These are phyloP conservation scores for Acronicta leporina DNA, from an alignment of 2,888 invertebrate genomes.

Conservation along the genomic window DNA sequence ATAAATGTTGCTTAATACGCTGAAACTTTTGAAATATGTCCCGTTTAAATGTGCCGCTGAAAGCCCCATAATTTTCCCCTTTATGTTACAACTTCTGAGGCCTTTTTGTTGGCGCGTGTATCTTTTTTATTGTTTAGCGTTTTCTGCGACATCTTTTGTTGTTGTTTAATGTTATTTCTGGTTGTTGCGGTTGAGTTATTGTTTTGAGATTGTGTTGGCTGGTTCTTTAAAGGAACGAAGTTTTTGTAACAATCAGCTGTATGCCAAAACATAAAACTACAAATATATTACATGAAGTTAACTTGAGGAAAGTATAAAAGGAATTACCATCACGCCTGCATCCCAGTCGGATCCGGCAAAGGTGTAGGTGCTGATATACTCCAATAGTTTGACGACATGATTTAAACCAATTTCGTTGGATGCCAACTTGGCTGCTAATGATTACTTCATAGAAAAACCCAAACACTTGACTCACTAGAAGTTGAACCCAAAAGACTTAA, in stretches of 20 bases:
- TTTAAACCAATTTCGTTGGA: no score
- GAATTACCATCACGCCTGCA: no score
- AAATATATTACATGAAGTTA: no score
- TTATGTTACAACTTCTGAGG: slow-evolving; percentile 80
- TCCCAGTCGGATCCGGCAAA: no score
- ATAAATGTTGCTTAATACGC: slow-evolving; percentile 89
- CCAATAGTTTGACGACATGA: no score
- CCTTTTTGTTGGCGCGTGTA: slow-evolving; percentile 76
- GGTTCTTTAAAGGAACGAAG: slow-evolving; percentile 24
- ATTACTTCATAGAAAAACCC: no score
- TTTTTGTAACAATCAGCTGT: background rate
- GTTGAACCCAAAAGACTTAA: no score
- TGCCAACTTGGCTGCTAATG: no score
- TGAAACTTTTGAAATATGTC: slow-evolving; percentile 88
- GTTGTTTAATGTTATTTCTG: slow-evolving; percentile 54
- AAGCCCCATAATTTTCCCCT: slow-evolving; percentile 86
- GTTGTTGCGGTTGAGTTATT: slow-evolving; percentile 43
- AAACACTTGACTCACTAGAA: no score
- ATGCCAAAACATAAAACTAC: background rate
- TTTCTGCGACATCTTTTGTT: slow-evolving; percentile 64
- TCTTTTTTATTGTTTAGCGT: slow-evolving; percentile 76
- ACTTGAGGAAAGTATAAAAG: no score
- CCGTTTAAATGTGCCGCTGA: slow-evolving; percentile 87
- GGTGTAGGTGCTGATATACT: no score
- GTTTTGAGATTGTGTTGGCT: slow-evolving; percentile 30